Evolutionary conservation across 2,797 vertebrate genomes (phyloP).

Genomic region (Malurus splendens): DNA sequence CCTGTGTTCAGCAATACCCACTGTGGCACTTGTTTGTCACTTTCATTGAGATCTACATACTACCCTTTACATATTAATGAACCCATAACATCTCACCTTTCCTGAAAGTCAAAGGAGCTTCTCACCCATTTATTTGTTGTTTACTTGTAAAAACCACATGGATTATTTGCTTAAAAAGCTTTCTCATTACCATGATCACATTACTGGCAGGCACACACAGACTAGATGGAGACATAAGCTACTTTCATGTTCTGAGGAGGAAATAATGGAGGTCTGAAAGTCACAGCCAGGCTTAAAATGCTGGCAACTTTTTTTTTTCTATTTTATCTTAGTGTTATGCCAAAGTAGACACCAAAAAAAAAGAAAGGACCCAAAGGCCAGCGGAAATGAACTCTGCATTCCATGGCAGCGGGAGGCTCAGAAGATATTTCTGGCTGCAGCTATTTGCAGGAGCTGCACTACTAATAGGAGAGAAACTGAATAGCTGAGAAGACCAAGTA

Average conservation of each 20-base stretch:
- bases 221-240: not conserved
- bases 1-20: conserved; percentile 79
- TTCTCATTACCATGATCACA: conserved; percentile 50
- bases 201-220: conserved; percentile 37
- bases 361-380: not conserved
- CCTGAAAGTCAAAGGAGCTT: conserved; percentile 76
- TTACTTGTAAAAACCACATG: conserved; percentile 68
- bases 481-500: not conserved
- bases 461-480: not conserved
- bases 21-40: conserved; percentile 77
- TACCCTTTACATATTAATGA: conserved; percentile 82
- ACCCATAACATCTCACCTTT: conserved; percentile 77
- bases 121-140: conserved; percentile 64
- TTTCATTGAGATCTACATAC: conserved; percentile 81
- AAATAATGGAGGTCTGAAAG: not conserved
- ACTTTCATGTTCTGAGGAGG: not conserved
- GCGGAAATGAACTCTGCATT: not conserved
- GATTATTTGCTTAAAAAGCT: conserved; percentile 66
- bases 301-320: not conserved
- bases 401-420: not conserved
- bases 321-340: not conserved
- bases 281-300: not conserved
- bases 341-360: not conserved
- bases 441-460: conserved; percentile 25
- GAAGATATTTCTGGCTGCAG: conserved; percentile 36